Base-by-base conservation (phyloP, 2,888 invertebrate species). In the Ophioninae sp. region DNA sequence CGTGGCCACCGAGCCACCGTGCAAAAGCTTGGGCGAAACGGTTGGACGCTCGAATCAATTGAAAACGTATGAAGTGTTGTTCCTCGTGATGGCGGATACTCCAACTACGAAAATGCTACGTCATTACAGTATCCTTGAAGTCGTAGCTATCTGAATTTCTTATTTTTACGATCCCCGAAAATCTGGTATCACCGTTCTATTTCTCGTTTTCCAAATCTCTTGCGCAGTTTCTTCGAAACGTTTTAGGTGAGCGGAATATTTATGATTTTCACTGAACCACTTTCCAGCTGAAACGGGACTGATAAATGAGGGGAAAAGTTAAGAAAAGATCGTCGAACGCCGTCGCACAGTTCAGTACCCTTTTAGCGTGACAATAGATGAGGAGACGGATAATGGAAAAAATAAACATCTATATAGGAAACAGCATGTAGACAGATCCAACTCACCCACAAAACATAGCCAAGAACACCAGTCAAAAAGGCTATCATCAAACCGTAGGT, bases 361-460 rank as follows among this genome's bases (percentile, higher is more conserved):
- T 8, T 50, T 23, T 8, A 50, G 23, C 23, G 21, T 50, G 50
- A 50, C 23, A 23, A 30, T 30, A 10, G 20, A n/a, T 10, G 50
- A n/a, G 17, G 37, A 61, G 44, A 21, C 21, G 41, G 23, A 20
- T 8, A 39, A 50, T 20, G n/a, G 62, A 56, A 21, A 57, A 62
- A 61, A 61, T n/a, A 20, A 57, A 10, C 8, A 13, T 41, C 41
- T n/a, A 30, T 20, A 67, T 50, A 30, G n/a, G 57, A 70, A 79
- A 56, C 8, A 56, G 17, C 13, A 59, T 13, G 37, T n/a, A 44
- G 21, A 74, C 20, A 39, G n/a, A 61, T 13, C 17, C 62, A n/a
- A 91, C 92, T 92, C 86, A 92, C 92, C 92, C 92, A 92, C 59
- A 92, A 80, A 74, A 91, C 88, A 85, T 92, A 92, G 79, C 92